Percentiles rank a stretch among this genome's conserved stretches.
These are phyloP conservation scores for Plagodis dolabraria DNA, from an alignment of 2,888 invertebrate genomes.

Conservation along the genomic window DNA sequence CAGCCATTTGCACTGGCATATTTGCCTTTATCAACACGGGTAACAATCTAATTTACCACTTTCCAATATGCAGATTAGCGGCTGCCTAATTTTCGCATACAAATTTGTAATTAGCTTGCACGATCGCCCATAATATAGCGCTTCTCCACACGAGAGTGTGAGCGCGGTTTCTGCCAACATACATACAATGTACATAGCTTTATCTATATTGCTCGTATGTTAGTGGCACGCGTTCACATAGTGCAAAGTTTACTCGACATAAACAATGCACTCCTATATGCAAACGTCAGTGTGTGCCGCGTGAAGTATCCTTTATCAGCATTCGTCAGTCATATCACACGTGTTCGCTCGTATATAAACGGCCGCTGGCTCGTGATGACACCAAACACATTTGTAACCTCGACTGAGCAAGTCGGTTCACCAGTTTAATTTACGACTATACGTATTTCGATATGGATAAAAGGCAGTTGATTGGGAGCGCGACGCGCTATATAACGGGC, in stretches of 20 bases:
- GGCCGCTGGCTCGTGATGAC: conserved; percentile 6
- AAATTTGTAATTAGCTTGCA: conserved; percentile 34
- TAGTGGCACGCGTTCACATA: conserved; percentile 60
- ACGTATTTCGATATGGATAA: conserved; percentile 66
- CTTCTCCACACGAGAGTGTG: conserved; percentile 5
- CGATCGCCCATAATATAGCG: conserved; percentile 24
- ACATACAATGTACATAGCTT: not conserved
- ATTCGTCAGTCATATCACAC: conserved; percentile 40
- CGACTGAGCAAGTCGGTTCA: conserved; percentile 16
- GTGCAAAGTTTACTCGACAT: conserved; percentile 65
- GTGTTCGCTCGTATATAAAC: conserved; percentile 51
- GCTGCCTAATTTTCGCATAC: conserved; percentile 30
- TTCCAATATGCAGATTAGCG: conserved; percentile 28
- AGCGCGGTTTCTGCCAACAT: conserved; percentile 13
- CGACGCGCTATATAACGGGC: conserved; percentile 89
- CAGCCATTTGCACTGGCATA: conserved; percentile 15
- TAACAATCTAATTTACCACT: conserved; percentile 23
- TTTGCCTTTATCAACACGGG: conserved; percentile 19
- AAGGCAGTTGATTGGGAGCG: conserved; percentile 86
- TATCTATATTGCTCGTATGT: conserved; percentile 11
- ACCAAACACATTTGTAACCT: conserved; percentile 29
- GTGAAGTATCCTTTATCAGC: conserved; percentile 52
- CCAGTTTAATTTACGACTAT: not conserved
- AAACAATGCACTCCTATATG: conserved; percentile 37
- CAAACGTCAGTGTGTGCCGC: conserved; percentile 44